These are phyloP conservation scores for Ashinkailepas kermadecensis DNA, from an alignment of 2,888 invertebrate genomes.

Conservation along the genomic window DNA sequence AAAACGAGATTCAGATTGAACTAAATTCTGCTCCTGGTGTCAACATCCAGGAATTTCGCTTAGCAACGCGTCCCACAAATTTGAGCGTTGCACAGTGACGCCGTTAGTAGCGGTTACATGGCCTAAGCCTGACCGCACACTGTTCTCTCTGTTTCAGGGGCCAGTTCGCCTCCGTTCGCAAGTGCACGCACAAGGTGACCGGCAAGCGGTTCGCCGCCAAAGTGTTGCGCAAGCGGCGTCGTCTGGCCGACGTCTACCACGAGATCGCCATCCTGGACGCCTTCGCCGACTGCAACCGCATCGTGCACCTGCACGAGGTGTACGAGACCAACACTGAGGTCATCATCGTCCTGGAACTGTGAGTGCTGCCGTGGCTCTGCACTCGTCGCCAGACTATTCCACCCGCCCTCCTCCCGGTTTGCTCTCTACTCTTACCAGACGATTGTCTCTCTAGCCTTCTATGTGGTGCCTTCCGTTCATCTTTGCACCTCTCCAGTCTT, in stretches of 20 bases:
- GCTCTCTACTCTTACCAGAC: no score
- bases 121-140: not conserved
- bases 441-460: no score
- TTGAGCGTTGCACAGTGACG: no score
- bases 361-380: conserved; percentile 46
- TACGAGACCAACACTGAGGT: conserved; percentile 59
- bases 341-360: conserved; percentile 85
- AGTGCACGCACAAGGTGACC: conserved; percentile 41
- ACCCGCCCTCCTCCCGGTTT: no score
- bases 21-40: no score
- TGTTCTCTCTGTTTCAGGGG: conserved; percentile 40
- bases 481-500: no score
- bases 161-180: conserved; percentile 46
- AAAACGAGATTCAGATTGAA: no score
- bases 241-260: conserved; percentile 43
- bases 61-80: no score
- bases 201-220: conserved; percentile 44
- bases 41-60: no score
- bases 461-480: no score
- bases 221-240: conserved; percentile 44
- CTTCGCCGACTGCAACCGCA: conserved; percentile 43
- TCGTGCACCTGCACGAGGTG: conserved; percentile 85
- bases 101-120: no score
- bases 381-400: no score
- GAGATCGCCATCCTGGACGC: conserved; percentile 45